Conservation (phyloP, 2,113 vertebrate species). For the Pavo muticus region DNA sequence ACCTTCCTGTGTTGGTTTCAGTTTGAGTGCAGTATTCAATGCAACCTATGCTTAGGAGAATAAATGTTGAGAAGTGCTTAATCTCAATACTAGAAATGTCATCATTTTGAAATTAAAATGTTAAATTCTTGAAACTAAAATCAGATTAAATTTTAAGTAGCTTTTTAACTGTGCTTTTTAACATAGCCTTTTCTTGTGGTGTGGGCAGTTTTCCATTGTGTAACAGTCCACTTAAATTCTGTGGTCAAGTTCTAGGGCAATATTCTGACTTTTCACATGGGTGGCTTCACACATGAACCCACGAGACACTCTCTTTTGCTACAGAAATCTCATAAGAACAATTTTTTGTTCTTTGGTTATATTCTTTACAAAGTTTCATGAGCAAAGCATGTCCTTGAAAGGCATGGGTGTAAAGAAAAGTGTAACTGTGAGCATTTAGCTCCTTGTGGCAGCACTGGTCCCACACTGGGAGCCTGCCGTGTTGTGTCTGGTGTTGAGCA, state of each 20-base stretch:
- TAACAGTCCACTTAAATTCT: not conserved
- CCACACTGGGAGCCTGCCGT: not conserved
- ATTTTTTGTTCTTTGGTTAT: not conserved
- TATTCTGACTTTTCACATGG: not conserved
- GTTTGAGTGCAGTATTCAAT: not conserved
- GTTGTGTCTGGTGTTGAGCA: not conserved
- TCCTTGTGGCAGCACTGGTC: rapidly evolving
- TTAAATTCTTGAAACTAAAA: not conserved
- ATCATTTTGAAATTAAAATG: too few species aligned
- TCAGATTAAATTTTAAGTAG: not conserved
- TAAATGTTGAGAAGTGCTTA: not conserved
- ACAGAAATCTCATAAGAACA: not conserved
- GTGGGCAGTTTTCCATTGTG: not conserved
- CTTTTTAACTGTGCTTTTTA: not conserved
- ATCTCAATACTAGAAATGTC: too few species aligned
- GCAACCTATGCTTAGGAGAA: not conserved
- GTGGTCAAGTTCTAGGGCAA: not conserved
- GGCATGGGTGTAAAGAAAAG: rapidly evolving
- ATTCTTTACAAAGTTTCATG: not conserved
- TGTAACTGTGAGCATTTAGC: rapidly evolving
- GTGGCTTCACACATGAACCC: not conserved
- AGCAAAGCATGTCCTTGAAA: not conserved
- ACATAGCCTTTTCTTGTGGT: not conserved
- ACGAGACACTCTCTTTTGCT: not conserved
- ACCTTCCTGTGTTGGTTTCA: not conserved